These are phyloP conservation scores for Darwinula stevensoni DNA, from an alignment of 2,888 invertebrate species.

Conservation along the genomic window DNA sequence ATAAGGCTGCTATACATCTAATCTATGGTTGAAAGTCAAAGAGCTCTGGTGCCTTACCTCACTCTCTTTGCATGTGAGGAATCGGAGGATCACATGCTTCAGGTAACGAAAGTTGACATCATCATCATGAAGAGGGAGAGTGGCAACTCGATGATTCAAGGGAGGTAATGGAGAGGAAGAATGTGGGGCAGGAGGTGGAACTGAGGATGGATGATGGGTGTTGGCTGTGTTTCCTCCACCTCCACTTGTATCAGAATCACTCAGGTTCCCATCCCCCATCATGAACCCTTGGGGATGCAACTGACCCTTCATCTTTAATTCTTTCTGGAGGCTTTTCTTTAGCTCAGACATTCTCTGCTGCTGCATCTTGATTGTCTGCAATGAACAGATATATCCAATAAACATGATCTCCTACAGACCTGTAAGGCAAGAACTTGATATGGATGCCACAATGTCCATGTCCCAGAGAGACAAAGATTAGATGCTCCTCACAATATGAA, in stretches of 20 bases:
- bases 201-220: constrained; percentile 30
- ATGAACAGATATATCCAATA: constrained; percentile 10
- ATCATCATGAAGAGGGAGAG: too few relatives aligned
- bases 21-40: too few relatives aligned
- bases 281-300: too few relatives aligned
- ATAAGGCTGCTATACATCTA: too few relatives aligned
- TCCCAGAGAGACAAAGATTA: too few relatives aligned
- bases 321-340: constrained; percentile 67
- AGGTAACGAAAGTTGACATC: constrained; percentile 57
- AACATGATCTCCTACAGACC: too few relatives aligned
- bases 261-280: too few relatives aligned
- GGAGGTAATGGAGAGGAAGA: constrained; percentile 11
- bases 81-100: constrained; percentile 74
- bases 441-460: too few relatives aligned
- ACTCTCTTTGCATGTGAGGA: constrained; percentile 55
- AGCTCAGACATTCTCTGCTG: constrained; percentile 63
- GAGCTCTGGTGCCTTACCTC: constrained; percentile 20
- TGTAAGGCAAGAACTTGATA: too few relatives aligned
- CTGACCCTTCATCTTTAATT: constrained; percentile 24
- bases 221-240: constrained; percentile 18
- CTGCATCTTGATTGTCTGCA: constrained; percentile 52
- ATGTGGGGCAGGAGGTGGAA: constrained; percentile 21
- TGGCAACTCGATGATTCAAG: too few relatives aligned
- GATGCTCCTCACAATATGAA: too few relatives aligned
- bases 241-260: constrained; percentile 10